Base-by-base conservation (phyloP, 2,797 vertebrate species). In the Anabas testudineus region DNA sequence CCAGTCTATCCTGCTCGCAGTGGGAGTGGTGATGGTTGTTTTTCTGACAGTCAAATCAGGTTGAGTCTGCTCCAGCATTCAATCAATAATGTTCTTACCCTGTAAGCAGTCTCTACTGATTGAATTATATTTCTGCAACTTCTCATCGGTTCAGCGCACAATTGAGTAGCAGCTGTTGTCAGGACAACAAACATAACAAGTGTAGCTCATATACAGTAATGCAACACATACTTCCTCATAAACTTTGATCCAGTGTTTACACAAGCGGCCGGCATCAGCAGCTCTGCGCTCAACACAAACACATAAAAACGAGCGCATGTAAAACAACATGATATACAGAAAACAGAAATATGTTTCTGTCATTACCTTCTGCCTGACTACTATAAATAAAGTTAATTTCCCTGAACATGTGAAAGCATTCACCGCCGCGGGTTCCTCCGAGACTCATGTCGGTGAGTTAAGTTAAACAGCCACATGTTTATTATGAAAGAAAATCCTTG, bases 401-500 rank as follows among this genome's bases (percentile, higher is more conserved):
- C 42, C 28, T 19, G 26, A 70, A 56, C 21, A 42, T 48, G 77
- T 82, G 57, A 56, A 54, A 56, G 24, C 14, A 69, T 67, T 75
- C 45, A 78, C 81, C 7, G 37, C 24, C 10, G 2, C 2, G 0
- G 19, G 30, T 18, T 71, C 70, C 68, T 46, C 5, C 18, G 73
- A 82, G 71, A 71, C 61, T n/a, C 42, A 28, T 71, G 70, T 72
- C 80, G 64, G 22, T 51, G 71, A 21, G 65, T 78, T 48, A 67
- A 78, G 63, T 78, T 85, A 70, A 87, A 83, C 67, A 76, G 56
- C 60, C 62, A 39, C 24, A 21, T 83, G 82, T 84, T 87, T 78
- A 82, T 76, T 81, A 75, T 85, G 61, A 85, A 85, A 86, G 69
- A 42, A 80, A 80, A 86, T 63, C 42, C 30, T 19, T 1, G 1